Conservation (phyloP, 2,113 vertebrate genomes). For the Microtus montanus region DNA sequence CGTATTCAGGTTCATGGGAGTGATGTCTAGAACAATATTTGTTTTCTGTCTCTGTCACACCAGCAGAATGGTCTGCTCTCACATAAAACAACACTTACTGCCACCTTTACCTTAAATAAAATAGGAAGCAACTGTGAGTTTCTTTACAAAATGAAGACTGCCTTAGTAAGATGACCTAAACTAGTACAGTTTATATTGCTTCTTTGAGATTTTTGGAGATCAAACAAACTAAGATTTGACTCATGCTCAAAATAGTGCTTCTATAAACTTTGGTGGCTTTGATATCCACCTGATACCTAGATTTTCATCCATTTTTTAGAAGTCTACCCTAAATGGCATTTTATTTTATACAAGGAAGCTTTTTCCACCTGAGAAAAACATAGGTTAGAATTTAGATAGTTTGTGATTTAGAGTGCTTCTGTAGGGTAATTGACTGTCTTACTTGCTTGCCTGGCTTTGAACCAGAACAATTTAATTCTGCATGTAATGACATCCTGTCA, state of each 20-base stretch:
- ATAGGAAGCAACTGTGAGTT: neutral
- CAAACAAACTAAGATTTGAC: neutral
- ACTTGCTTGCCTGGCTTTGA: neutral
- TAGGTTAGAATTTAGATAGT: neutral
- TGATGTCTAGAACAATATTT: neutral
- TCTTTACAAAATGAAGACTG: neutral
- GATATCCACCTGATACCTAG: neutral
- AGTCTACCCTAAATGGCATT: neutral
- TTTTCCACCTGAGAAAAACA: neutral
- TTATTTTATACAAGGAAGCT: neutral
- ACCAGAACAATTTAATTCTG: neutral
- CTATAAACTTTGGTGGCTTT: neutral
- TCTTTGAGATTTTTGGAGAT: neutral
- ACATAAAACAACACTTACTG: neutral
- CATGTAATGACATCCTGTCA: neutral
- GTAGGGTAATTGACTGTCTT: neutral
- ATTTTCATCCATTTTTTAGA: conserved; percentile 26
- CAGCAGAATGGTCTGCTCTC: neutral
- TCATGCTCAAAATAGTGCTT: neutral
- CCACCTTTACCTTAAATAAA: neutral
- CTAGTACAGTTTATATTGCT: neutral
- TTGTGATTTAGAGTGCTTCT: neutral
- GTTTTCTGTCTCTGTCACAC: neutral
- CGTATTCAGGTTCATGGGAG: neutral
- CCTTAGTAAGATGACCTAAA: neutral